phyloP scores from a whole-genome alignment of 2,113 vertebrate genomes.

The Phrynocephalus versicolor region DNA sequence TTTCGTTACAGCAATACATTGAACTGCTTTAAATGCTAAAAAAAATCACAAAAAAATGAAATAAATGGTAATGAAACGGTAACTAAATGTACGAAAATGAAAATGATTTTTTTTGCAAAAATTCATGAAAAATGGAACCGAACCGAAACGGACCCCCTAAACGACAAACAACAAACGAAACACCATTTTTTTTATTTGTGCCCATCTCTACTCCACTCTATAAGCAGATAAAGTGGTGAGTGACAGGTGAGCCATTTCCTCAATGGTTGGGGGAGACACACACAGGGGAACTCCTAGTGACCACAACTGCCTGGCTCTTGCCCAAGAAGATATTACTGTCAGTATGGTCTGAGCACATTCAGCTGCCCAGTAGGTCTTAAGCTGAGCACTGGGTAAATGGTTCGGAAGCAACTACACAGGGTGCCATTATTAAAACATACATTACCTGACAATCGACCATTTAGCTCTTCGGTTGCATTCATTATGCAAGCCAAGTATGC shows the following conservation, averaged over 20 bases:
- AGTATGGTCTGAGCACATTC: background rate
- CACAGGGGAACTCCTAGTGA: background rate
- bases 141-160: too few relatives aligned
- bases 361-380: background rate
- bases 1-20: too few relatives aligned
- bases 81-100: too few relatives aligned
- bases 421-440: constrained; percentile 32
- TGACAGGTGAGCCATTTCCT: background rate
- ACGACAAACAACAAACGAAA: too few relatives aligned
- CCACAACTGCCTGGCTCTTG: background rate
- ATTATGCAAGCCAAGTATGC: constrained; percentile 75
- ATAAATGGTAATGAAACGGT: too few relatives aligned
- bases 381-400: constrained; percentile 4
- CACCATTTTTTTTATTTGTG: too few relatives aligned
- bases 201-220: too few relatives aligned
- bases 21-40: too few relatives aligned
- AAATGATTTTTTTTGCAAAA: too few relatives aligned
- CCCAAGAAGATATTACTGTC: background rate
- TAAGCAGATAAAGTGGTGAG: background rate
- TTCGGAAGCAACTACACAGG: constrained; percentile 26
- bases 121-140: too few relatives aligned
- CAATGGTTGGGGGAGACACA: background rate
- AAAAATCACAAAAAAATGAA: too few relatives aligned
- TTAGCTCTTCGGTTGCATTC: constrained; percentile 60
- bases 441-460: constrained; percentile 71